These are phyloP conservation scores for Tachypleus tridentatus DNA, from an alignment of 1,140 invertebrate species.

Conservation along the genomic window DNA sequence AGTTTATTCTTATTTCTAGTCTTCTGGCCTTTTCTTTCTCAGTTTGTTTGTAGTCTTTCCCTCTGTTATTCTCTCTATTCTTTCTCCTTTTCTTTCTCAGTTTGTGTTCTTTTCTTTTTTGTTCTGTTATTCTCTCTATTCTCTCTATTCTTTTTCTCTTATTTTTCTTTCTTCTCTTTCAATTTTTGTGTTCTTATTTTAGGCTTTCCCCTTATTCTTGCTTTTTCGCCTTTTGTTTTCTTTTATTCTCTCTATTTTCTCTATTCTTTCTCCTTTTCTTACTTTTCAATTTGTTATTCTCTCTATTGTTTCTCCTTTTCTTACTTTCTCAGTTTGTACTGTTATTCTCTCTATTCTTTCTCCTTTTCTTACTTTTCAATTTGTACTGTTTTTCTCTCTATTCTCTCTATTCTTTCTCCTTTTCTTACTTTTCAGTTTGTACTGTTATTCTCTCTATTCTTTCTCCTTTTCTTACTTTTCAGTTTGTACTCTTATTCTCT, in stretches of 20 bases:
- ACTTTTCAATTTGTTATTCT: slow-evolving; percentile 1
- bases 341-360: no score
- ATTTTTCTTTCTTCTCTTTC: neutral
- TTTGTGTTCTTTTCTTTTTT: neutral
- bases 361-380: no score
- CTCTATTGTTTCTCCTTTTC: neutral
- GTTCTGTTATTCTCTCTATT: neutral
- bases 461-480: neutral
- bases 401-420: neutral
- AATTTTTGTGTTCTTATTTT: neutral
- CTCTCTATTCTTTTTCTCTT: neutral
- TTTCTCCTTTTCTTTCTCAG: neutral
- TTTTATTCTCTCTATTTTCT: no score
- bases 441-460: neutral
- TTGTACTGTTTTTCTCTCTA: no score
- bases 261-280: slow-evolving; percentile 1
- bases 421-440: neutral
- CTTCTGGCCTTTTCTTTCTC: neutral
- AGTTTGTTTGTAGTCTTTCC: neutral
- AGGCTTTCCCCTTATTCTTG: neutral
- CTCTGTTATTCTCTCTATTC: neutral
- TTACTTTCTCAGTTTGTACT: no score
- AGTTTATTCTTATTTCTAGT: neutral
- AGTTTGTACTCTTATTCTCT: neutral
- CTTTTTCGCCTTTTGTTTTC: neutral